Conservation (phyloP, 1,140 invertebrate species). For the Mylabris phalerata region DNA sequence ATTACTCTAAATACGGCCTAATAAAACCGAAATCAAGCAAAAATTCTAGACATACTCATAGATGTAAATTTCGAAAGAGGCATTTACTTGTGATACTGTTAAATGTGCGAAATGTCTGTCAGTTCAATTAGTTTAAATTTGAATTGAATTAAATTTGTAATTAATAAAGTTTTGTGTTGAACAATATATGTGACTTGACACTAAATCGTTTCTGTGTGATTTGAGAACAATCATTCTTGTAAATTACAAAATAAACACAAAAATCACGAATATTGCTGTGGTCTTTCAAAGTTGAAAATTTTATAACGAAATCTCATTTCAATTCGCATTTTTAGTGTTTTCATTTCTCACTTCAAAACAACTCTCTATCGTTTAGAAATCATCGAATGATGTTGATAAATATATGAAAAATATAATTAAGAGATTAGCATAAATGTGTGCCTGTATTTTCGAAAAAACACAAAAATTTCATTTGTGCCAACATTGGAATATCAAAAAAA, state of each 20-base stretch:
- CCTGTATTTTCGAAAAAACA: conserved; percentile 12
- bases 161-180: neutral
- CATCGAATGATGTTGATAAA: too few relatives aligned
- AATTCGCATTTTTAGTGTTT: too few relatives aligned
- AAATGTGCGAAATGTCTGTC: conserved; percentile 30
- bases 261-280: conserved; percentile 14
- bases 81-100: conserved; percentile 25
- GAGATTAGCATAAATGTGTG: conserved; percentile 26
- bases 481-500: conserved; percentile 27
- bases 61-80: neutral
- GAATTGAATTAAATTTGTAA: conserved; percentile 26
- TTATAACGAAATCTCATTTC: conserved; percentile 3
- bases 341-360: too few relatives aligned
- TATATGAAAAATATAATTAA: neutral
- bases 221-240: conserved; percentile 30
- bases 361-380: too few relatives aligned
- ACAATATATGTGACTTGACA: conserved; percentile 37
- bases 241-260: conserved; percentile 14
- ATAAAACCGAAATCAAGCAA: conserved; percentile 15
- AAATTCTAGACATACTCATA: neutral
- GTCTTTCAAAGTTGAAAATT: conserved; percentile 19
- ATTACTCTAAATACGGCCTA: conserved; percentile 24
- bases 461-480: conserved; percentile 28
- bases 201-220: conserved; percentile 31
- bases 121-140: conserved; percentile 28